Conservation (phyloP, 2,888 invertebrate genomes). For the Formica aserva region DNA sequence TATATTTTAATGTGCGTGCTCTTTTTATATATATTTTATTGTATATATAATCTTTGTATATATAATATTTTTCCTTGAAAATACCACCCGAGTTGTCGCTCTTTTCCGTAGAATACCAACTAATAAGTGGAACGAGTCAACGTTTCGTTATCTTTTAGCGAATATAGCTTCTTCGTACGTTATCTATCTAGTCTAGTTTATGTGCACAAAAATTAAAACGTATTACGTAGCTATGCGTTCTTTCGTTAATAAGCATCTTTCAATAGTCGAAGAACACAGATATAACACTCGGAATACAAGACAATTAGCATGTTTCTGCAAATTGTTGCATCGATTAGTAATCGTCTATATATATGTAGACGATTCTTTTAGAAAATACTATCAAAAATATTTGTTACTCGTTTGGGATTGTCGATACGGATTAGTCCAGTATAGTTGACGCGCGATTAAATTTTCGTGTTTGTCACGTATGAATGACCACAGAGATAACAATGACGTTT, state of each 20-base stretch:
- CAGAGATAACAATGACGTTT: background rate
- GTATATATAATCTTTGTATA: background rate
- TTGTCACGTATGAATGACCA: background rate
- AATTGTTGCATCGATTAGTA: conserved; percentile 17
- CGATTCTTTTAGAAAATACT: conserved; percentile 19
- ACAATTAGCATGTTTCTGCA: conserved; percentile 28
- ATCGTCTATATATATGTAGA: background rate
- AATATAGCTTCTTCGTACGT: conserved; percentile 35
- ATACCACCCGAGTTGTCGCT: conserved; percentile 31
- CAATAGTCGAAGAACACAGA: background rate
- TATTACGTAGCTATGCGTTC: conserved; percentile 44
- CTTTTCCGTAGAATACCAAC: conserved; percentile 10
- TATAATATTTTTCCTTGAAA: background rate
- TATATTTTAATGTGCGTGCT: background rate
- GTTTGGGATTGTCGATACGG: background rate
- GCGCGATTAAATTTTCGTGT: background rate
- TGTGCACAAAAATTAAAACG: conserved; percentile 52
- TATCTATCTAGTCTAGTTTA: conserved; percentile 63
- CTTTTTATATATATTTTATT: background rate
- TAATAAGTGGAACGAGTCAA: conserved; percentile 19
- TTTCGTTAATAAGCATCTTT: conserved; percentile 3
- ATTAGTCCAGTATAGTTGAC: background rate
- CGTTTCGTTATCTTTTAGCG: conserved; percentile 58
- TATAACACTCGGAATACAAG: background rate
- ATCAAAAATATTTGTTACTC: background rate